Base-by-base conservation (phyloP, 1,140 invertebrate genomes). In the Geopemphigus sp. region DNA sequence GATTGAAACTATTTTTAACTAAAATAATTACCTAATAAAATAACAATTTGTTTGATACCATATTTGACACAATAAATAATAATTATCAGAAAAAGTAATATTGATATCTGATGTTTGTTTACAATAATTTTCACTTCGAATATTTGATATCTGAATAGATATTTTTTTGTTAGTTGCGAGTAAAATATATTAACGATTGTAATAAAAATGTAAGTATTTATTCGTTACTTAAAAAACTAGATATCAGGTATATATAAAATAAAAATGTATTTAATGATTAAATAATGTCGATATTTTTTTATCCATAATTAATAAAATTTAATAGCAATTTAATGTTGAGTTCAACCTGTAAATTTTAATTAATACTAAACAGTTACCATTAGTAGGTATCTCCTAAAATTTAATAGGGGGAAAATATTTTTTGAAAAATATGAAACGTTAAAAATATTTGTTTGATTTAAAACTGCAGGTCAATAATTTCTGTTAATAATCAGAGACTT, bases 21-120 rank as follows among this genome's bases (percentile, higher is more conserved):
- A 15, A 68, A 72, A 15, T 50, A 50, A 47, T 47, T 14, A 53
- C 6, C 26, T 29, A 54, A 54, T 26, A 72, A 54, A 72, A 72
- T 72, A 70, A 70, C 26, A 70, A 70, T 22, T 11, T 54, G 26
- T 68, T 72, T 54, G 10, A 72, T 54, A 72, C 24, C 10, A 72
- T 5, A 4, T 54, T 72, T 19, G 24, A 72, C 3, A 70, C 66
- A 70, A 53, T 26, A 50, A 50, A 54, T 54, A 54, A 29, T 68
- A 50, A 11, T 11, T 8, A 24, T 50, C 19, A 54, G 17, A 54
- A 54, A 24, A 19, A 5, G n/a, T 68, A 45, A 39, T 50, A 50
- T 10, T 53, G 11, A 22, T 50, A 45, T 22, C 63, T 45, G 39
- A 66, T 53, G 22, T 26, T 26, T 53, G 10, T 11, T 53, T 29